Evolutionary conservation across 2,797 vertebrate genomes (phyloP).

Genomic region (Mastacembelus armatus): DNA sequence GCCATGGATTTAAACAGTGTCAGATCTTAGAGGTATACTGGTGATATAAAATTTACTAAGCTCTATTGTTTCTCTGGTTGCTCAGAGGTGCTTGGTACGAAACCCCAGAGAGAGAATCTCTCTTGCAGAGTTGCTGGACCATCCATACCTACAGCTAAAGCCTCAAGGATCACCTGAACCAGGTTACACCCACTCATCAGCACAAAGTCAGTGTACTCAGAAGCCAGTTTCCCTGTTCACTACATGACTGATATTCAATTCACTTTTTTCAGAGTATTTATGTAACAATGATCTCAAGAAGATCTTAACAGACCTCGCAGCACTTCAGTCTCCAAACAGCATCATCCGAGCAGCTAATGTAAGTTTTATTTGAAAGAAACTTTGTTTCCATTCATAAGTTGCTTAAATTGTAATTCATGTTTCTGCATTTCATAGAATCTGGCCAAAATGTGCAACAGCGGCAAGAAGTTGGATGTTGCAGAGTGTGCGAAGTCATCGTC

Average conservation of each 20-base stretch:
- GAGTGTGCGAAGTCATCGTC: slow-evolving; percentile 87
- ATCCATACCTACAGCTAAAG: slow-evolving; percentile 93
- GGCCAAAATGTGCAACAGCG: slow-evolving; percentile 92
- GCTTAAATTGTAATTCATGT: slow-evolving; percentile 2
- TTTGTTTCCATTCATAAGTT: background rate
- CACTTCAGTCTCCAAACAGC: slow-evolving; percentile 94
- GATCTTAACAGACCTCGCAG: slow-evolving; percentile 92
- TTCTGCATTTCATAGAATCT: slow-evolving; percentile 86
- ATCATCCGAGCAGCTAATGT: slow-evolving; percentile 94
- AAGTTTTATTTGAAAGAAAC: slow-evolving; percentile 60
- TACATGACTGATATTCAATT: background rate
- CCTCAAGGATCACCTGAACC: slow-evolving; percentile 74
- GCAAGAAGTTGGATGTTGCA: slow-evolving; percentile 88
- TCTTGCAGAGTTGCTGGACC: slow-evolving; percentile 89
- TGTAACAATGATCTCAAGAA: slow-evolving; percentile 86
- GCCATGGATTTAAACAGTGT: no score
- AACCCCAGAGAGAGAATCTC: slow-evolving; percentile 94
- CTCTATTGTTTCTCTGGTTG: background rate
- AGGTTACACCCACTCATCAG: slow-evolving; percentile 80
- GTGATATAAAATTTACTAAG: background rate
- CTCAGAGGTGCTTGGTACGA: slow-evolving; percentile 90
- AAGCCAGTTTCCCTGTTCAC: background rate
- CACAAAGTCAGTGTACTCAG: background rate
- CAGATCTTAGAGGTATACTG: no score
- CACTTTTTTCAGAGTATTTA: slow-evolving; percentile 46